A percentile compares a stretch with the other conserved stretches of the same genome.
phyloP scores from a whole-genome alignment of 1,140 invertebrate species.

The Cryptotermes secundus region DNA sequence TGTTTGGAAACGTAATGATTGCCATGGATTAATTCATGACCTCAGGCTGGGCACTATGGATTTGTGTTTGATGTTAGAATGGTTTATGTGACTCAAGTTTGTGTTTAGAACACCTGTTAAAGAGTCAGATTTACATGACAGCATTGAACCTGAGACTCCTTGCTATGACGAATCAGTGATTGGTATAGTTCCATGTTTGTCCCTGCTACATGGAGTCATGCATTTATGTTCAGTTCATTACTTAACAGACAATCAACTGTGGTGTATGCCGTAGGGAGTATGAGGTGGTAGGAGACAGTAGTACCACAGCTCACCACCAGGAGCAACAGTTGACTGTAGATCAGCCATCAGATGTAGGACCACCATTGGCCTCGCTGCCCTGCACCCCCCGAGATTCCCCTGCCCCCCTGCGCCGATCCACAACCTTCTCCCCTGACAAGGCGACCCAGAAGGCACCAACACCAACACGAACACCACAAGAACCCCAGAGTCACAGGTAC shows the following conservation, averaged over 20 bases:
- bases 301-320: slow-evolving; percentile 21
- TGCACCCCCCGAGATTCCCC: background rate
- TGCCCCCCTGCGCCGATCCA: slow-evolving; percentile 28
- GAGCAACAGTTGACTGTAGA: background rate
- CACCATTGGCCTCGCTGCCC: background rate
- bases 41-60: too few relatives aligned
- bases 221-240: too few relatives aligned
- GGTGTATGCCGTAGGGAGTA: background rate
- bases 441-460: slow-evolving; percentile 39
- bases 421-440: slow-evolving; percentile 45
- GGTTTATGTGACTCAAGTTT: too few relatives aligned
- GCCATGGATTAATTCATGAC: too few relatives aligned
- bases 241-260: background rate
- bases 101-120: background rate
- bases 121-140: background rate
- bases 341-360: background rate
- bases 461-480: background rate
- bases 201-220: background rate
- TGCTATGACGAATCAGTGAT: too few relatives aligned
- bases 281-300: slow-evolving; percentile 5
- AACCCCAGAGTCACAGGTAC: background rate
- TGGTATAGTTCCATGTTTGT: too few relatives aligned
- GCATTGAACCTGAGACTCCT: background rate
- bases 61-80: too few relatives aligned
- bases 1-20: too few relatives aligned